Conservation (phyloP, 1,140 invertebrate species). For the Pseudomyrmex sp. region DNA sequence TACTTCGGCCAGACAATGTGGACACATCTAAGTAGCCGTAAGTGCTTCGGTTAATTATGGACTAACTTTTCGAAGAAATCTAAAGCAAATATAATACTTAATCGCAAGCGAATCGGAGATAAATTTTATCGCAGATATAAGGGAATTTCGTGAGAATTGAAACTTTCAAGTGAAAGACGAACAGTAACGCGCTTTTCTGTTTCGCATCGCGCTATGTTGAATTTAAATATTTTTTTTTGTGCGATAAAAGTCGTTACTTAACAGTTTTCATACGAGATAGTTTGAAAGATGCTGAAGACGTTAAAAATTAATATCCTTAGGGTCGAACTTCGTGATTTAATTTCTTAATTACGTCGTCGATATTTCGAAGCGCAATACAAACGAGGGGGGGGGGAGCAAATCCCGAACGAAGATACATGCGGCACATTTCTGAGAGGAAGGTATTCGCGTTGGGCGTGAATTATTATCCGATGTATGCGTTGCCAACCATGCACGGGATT, state of each 20-base stretch:
- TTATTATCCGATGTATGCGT: conserved; percentile 77
- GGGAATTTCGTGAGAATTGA: background rate
- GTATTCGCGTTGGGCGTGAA: conserved; percentile 67
- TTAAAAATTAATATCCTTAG: conserved; percentile 4
- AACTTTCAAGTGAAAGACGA: background rate
- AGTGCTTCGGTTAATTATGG: conserved; percentile 9
- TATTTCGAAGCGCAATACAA: conserved; percentile 9
- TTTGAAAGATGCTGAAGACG: background rate
- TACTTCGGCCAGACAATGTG: background rate
- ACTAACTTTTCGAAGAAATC: background rate
- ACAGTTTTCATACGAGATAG: no score
- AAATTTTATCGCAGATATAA: background rate
- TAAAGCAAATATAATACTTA: background rate
- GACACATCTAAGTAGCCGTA: background rate
- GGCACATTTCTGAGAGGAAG: conserved; percentile 32
- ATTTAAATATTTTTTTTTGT: background rate
- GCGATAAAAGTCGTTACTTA: background rate
- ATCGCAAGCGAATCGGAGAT: background rate
- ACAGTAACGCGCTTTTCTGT: background rate
- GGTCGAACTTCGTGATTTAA: conserved; percentile 11
- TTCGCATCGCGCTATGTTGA: background rate
- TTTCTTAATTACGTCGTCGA: conserved; percentile 55
- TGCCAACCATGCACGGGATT: conserved; percentile 80
- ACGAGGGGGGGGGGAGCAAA: conserved; percentile 54
- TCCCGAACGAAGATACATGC: conserved; percentile 59